Conservation (phyloP, 2,797 vertebrate species). For the Vultur gryphus region DNA sequence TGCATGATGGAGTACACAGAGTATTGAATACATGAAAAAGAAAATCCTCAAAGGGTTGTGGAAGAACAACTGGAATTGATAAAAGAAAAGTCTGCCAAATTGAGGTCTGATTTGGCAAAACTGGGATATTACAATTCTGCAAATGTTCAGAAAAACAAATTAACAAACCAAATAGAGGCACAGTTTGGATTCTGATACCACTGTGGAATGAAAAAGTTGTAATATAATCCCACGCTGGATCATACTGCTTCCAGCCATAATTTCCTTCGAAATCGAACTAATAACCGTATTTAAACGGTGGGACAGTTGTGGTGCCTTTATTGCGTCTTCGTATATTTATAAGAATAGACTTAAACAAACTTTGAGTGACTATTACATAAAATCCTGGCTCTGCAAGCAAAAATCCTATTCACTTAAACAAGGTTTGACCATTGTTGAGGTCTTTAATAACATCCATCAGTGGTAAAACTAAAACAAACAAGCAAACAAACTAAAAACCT, state of each 20-base stretch:
- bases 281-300: background rate
- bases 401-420: background rate
- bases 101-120: constrained; percentile 51
- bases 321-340: background rate
- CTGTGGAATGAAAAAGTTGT: constrained; percentile 12
- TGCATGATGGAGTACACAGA: background rate
- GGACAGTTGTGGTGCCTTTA: background rate
- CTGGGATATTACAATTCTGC: constrained; percentile 1
- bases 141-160: constrained; percentile 62
- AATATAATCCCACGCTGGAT: constrained; percentile 3
- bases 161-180: constrained; percentile 44
- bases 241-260: constrained; percentile 20
- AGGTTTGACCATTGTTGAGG: background rate
- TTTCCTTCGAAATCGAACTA: background rate
- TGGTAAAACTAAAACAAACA: background rate
- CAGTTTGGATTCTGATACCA: constrained; percentile 27
- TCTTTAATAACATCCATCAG: background rate
- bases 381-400: background rate
- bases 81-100: constrained; percentile 33
- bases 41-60: constrained; percentile 38
- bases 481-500: background rate
- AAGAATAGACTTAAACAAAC: constrained; percentile 3
- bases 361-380: background rate
- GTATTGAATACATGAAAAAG: constrained; percentile 7
- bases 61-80: constrained; percentile 42